These are phyloP conservation scores for Saguinus imperator DNA, from an alignment of 2,113 vertebrate species.

Conservation along the genomic window DNA sequence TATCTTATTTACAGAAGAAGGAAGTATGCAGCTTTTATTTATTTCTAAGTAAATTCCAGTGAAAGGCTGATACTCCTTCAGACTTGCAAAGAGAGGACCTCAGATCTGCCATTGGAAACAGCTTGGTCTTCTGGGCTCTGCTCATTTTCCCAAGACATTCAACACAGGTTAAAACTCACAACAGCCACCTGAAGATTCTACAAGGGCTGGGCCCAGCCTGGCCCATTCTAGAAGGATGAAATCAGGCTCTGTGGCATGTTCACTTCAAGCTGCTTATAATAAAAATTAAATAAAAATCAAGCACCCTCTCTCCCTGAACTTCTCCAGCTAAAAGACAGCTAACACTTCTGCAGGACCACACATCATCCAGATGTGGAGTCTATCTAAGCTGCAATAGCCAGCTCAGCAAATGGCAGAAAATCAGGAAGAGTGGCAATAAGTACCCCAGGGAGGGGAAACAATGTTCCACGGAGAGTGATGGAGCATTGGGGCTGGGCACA, in stretches of 20 bases:
- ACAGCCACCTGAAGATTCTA: neutral
- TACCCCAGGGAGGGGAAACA: neutral
- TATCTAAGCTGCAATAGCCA: neutral
- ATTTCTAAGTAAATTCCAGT: slow-evolving; percentile 3
- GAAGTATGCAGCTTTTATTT: neutral
- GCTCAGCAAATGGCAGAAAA: neutral
- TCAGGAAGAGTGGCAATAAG: neutral
- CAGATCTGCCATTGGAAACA: neutral
- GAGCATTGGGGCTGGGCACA: neutral
- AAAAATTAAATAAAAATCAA: slow-evolving; percentile 1
- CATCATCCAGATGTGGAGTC: neutral
- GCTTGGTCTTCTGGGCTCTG: neutral
- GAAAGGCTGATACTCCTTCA: neutral
- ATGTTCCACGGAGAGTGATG: neutral
- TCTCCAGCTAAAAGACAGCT: neutral
- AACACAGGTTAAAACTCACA: neutral
- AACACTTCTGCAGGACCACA: neutral
- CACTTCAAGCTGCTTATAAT: neutral
- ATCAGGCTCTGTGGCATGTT: neutral
- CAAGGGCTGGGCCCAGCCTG: neutral
- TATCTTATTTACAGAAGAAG: neutral
- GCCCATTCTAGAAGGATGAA: neutral
- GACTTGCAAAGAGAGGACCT: neutral
- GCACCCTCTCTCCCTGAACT: neutral
- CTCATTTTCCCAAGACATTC: neutral